phyloP scores from a whole-genome alignment of 2,888 invertebrate genomes.

The Cyclophora albipunctata region DNA sequence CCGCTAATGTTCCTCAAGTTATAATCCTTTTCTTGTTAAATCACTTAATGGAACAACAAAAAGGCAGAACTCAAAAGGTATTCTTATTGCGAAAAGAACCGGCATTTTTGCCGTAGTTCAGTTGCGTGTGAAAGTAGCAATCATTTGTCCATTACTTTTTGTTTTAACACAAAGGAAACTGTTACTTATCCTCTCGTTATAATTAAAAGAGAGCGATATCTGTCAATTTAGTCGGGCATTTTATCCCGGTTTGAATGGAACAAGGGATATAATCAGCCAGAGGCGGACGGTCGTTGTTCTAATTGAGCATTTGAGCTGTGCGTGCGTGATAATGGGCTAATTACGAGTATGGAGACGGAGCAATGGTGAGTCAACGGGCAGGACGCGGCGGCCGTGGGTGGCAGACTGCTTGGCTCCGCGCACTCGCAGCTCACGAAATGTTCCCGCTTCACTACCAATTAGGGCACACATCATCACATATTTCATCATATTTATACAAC shows the following conservation, averaged over 20 bases:
- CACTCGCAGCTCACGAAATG: constrained; percentile 18
- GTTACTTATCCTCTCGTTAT: constrained; percentile 8
- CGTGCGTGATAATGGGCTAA: constrained; percentile 73
- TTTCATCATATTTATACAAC: not conserved
- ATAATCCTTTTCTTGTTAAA: not conserved
- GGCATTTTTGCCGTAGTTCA: not conserved
- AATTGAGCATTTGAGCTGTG: constrained; percentile 72
- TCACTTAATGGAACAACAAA: not conserved
- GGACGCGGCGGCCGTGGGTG: constrained; percentile 65
- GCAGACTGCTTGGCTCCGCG: constrained; percentile 71
- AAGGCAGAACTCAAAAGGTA: too few species aligned
- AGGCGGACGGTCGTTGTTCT: constrained; percentile 63
- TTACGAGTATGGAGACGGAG: constrained; percentile 61
- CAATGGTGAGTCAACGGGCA: constrained; percentile 68
- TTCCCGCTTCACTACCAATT: not conserved
- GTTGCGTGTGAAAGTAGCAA: too few species aligned
- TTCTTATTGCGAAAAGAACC: too few species aligned
- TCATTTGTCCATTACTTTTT: constrained; percentile 4
- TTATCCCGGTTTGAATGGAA: constrained; percentile 46
- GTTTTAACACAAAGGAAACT: constrained; percentile 8
- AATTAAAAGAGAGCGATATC: constrained; percentile 27
- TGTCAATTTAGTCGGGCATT: constrained; percentile 41
- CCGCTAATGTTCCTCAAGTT: not conserved
- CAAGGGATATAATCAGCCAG: constrained; percentile 51
- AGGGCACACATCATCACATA: not conserved